A percentile compares a stretch with the other conserved stretches of the same genome.
phyloP scores from a whole-genome alignment of 2,888 invertebrate species.

The Strigamia transsilvanica region DNA sequence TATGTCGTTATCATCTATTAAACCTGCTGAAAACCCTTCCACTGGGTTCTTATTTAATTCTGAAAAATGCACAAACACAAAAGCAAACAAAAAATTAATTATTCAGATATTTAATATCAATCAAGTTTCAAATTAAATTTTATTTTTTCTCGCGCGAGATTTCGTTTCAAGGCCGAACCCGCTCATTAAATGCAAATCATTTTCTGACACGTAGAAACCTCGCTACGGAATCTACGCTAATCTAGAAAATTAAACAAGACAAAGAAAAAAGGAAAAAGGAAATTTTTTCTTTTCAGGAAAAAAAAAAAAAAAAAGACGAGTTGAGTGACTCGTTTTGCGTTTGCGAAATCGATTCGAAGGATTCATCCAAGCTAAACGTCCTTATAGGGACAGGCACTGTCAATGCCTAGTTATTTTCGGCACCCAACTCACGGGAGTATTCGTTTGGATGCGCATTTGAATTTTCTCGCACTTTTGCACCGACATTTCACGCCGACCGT shows the following conservation, averaged over 20 bases:
- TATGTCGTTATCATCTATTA: slow-evolving; percentile 99
- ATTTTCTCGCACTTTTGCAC: background rate
- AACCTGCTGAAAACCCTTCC: slow-evolving; percentile 99
- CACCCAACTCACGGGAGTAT: background rate
- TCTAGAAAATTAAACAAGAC: too few species aligned
- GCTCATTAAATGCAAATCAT: too few species aligned
- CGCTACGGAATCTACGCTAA: too few species aligned
- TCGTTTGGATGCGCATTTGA: background rate
- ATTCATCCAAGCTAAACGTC: slow-evolving; percentile 4
- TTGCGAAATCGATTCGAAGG: slow-evolving; percentile 37
- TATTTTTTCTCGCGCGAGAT: too few species aligned
- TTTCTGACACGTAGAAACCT: too few species aligned
- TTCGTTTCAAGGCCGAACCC: too few species aligned
- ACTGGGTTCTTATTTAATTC: slow-evolving; percentile 99
- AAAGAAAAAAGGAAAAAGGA: too few species aligned
- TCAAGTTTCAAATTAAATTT: too few species aligned
- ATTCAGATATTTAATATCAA: too few species aligned
- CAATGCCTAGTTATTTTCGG: background rate
- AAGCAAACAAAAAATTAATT: background rate
- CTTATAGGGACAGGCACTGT: slow-evolving; percentile 22
- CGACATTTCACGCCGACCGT: background rate
- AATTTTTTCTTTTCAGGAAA: too few species aligned
- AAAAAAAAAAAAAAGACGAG: background rate
- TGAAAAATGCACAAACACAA: too few species aligned
- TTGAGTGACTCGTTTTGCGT: slow-evolving; percentile 24